Percentiles rank a stretch among this genome's conserved stretches.
Conservation (phyloP, 2,797 vertebrate genomes). For the Orestias chungarensis region DNA sequence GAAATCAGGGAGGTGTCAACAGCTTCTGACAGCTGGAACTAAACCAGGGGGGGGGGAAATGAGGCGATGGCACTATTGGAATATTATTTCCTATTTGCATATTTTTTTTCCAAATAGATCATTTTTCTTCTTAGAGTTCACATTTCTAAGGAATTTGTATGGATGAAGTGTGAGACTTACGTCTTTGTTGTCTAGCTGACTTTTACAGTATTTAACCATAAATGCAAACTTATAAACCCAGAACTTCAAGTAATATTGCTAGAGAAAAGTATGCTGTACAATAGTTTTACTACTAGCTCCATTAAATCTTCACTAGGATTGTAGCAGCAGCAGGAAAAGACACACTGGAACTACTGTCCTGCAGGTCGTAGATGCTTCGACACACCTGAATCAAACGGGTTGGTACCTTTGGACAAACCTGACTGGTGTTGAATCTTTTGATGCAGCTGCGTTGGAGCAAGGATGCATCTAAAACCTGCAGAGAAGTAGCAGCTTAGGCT, state of each 20-base stretch:
- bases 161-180: not conserved
- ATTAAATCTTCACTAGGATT: not conserved
- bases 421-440: no score
- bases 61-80: slow-evolving; percentile 40
- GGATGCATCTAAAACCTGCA: no score
- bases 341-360: no score
- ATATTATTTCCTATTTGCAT: slow-evolving; percentile 44
- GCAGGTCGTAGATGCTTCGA: no score
- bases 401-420: no score
- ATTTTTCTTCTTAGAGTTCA: slow-evolving; percentile 19
- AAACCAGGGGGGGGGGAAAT: slow-evolving; percentile 61
- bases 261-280: not conserved
- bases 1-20: slow-evolving; percentile 72
- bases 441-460: no score
- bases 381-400: no score
- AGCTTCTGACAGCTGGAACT: slow-evolving; percentile 62
- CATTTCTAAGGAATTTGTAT: slow-evolving; percentile 5
- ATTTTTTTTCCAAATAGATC: slow-evolving; percentile 37
- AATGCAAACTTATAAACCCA: not conserved
- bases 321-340: no score
- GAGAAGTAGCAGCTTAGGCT: no score
- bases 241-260: not conserved
- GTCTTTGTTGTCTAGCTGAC: not conserved
- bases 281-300: not conserved
- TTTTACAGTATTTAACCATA: not conserved